Evolutionary conservation across 2,113 vertebrate genomes (phyloP).

Genomic region (Chlamydotis undulata): DNA sequence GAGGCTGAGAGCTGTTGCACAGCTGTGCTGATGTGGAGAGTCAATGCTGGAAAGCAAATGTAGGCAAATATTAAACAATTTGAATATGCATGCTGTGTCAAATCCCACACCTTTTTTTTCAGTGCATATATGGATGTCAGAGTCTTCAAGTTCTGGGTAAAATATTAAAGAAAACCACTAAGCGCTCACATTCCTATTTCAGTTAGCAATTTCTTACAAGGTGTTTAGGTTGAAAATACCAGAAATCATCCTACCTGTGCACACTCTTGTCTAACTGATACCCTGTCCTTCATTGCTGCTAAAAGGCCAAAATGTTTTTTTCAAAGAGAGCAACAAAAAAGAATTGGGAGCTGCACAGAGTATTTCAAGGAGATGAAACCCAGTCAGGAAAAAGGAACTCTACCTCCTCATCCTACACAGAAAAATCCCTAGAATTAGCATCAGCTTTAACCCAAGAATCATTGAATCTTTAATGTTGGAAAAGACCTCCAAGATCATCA

Average conservation of each 20-base stretch:
- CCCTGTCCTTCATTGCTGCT: neutral
- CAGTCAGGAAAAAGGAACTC: neutral
- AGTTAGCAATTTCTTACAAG: neutral
- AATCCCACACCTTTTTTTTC: neutral
- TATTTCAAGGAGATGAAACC: neutral
- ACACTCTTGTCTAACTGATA: neutral
- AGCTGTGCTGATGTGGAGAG: neutral
- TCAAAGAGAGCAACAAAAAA: neutral
- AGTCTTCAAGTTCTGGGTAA: neutral
- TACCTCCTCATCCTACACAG: neutral
- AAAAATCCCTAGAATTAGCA: neutral
- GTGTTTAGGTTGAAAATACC: neutral
- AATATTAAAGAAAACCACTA: neutral
- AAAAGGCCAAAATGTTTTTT: neutral
- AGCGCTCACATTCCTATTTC: neutral
- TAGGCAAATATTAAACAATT: neutral
- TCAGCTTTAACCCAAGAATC: neutral
- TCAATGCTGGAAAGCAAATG: neutral
- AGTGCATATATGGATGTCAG: accelerated
- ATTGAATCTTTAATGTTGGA: too few species aligned
- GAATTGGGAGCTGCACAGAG: neutral
- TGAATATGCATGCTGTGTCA: neutral
- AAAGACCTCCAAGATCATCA: too few species aligned
- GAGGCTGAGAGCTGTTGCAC: neutral
- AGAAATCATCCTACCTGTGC: neutral